Evolutionary conservation across 2,797 vertebrate species (phyloP).

Genomic region (Rhabdomys pumilio): DNA sequence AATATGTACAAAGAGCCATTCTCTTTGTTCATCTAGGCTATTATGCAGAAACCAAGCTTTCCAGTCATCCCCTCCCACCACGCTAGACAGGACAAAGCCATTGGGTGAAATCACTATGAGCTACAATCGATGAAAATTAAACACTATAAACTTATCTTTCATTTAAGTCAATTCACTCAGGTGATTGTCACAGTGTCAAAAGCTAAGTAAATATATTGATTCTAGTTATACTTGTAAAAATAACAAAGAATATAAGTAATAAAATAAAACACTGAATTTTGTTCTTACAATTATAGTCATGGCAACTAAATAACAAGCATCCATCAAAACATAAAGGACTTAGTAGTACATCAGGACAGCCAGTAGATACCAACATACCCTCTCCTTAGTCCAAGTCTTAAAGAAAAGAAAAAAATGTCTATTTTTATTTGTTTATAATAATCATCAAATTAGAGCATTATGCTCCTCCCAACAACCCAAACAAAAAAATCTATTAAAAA

Average conservation of each 20-base stretch:
- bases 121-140: background rate
- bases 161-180: background rate
- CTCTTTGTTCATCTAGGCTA: background rate
- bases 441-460: background rate
- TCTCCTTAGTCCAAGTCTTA: background rate
- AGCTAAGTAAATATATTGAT: background rate
- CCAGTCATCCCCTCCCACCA: background rate
- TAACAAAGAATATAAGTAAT: background rate
- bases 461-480: background rate
- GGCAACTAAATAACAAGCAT: background rate
- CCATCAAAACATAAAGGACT: background rate
- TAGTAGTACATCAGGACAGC: background rate
- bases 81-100: background rate
- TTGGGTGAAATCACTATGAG: too few species aligned
- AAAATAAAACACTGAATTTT: constrained; percentile 2
- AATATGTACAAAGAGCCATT: background rate
- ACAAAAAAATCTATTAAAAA: background rate
- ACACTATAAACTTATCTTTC: background rate
- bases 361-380: rapidly evolving
- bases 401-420: background rate
- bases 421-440: background rate
- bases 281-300: background rate
- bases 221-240: background rate
- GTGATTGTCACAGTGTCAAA: background rate
- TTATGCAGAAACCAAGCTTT: too few species aligned